A percentile compares a stretch with the other conserved stretches of the same genome.
phyloP scores from a whole-genome alignment of 2,797 vertebrate species.

The Platyrinchus mystaceus region DNA sequence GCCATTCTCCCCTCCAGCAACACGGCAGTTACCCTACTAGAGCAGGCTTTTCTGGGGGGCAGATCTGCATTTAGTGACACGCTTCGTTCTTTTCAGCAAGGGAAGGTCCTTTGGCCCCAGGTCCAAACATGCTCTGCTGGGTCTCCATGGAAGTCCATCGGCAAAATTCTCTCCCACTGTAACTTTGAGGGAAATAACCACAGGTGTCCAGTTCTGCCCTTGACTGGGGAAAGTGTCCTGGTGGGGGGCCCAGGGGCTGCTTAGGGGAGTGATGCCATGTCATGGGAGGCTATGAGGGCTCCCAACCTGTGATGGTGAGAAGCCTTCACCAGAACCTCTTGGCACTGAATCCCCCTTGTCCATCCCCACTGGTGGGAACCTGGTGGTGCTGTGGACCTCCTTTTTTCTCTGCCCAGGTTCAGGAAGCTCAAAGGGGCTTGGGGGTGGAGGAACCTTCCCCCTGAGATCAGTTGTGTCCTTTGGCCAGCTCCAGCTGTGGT shows the following conservation, averaged over 20 bases:
- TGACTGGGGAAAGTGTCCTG: background rate
- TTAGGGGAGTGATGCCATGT: background rate
- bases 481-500: background rate
- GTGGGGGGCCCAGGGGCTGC: accelerated
- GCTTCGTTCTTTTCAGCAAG: background rate
- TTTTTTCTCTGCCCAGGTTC: background rate
- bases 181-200: background rate
- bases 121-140: background rate
- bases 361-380: background rate
- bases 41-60: background rate
- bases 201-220: background rate
- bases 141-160: background rate
- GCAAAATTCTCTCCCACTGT: accelerated
- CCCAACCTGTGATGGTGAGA: background rate
- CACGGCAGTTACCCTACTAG: accelerated
- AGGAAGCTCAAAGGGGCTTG: background rate
- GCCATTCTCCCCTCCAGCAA: background rate
- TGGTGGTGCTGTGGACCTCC: background rate
- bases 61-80: background rate
- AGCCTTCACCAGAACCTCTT: background rate
- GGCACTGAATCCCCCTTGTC: background rate
- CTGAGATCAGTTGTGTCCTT: background rate
- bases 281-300: background rate
- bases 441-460: background rate
- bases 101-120: background rate